Evolutionary conservation across 2,113 vertebrate species (phyloP).

Genomic region (Capricornis sumatraensis): DNA sequence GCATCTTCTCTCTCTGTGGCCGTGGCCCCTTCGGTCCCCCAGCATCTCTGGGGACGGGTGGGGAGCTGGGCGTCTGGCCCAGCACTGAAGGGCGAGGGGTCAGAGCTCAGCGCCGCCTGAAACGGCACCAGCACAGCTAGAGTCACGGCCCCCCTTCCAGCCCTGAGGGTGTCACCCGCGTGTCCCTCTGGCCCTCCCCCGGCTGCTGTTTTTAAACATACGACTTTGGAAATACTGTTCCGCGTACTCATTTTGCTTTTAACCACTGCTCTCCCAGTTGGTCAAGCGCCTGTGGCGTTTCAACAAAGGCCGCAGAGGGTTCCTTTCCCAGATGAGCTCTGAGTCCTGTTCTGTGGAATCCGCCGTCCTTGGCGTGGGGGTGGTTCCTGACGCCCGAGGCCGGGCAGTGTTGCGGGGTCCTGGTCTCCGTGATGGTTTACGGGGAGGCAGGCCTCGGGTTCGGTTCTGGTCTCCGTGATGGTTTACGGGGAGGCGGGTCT

Average conservation of each 20-base stretch:
- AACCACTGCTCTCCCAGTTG: neutral
- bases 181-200: fast-evolving
- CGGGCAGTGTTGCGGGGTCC: neutral
- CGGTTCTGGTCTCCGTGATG: too few relatives aligned
- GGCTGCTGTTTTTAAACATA: fast-evolving
- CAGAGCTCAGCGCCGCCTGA: neutral
- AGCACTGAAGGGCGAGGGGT: neutral
- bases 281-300: fast-evolving
- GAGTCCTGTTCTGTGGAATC: neutral
- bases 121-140: fast-evolving
- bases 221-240: fast-evolving
- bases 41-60: neutral
- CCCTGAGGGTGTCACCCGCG: fast-evolving
- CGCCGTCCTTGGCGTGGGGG: neutral
- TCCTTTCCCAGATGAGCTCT: neutral
- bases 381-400: neutral
- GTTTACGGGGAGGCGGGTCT: too few relatives aligned
- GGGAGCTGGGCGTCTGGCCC: neutral
- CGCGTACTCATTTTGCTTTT: fast-evolving
- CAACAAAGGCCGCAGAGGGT: fast-evolving
- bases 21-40: neutral
- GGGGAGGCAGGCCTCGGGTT: fast-evolving
- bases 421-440: neutral
- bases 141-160: neutral
- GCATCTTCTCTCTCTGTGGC: fast-evolving